Base-by-base conservation (phyloP, 1,140 invertebrate species). In the Babylonia areolata region DNA sequence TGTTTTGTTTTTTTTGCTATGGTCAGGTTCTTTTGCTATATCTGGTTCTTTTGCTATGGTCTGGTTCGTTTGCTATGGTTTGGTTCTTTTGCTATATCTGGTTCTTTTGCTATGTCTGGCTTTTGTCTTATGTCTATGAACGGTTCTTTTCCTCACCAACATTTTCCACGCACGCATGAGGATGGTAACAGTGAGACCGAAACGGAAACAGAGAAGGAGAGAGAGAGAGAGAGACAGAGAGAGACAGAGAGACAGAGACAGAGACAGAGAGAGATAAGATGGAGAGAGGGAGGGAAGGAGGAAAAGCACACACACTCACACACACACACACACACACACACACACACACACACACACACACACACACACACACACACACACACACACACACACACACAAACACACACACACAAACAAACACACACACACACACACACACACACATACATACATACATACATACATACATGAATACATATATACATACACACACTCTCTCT, bases 221-320 rank as follows among this genome's bases (percentile, higher is more conserved):
- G 64, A 69, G 71, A 73, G 71, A 73, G 71, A 73, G 71, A 73
- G 71, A 73, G 71, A 73, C 31, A 73, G 71, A 73, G 77, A 51
- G 77, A 79, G 39, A 79, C 39, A 79, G 77, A 79, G 42, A 79
- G 39, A 79, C 39, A 51, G 39, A 79, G 39, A 79, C 39, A 79
- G 77, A 79, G 77, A 79, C 39, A 79, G 77, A 79, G 77, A 79
- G 77, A 79, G 77, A 79, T 37, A 42, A 39, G 77, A 79, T 3
- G 12, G 39, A 80, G 12, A 80, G 78, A 80, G 28, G 46, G 78
- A 80, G 78, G 15, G 42, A 15, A 46, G 42, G 42, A 46, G 42
- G 42, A 46, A 15, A 46, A 46, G 42, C 39, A 80, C 5, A 51
- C 37, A 42, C 78, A 42, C 39, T 42, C 78, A 80, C 78, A n/a